A percentile compares a stretch with the other conserved stretches of the same genome.
Conservation (phyloP, 2,113 vertebrate species). For the Cygnus atratus region DNA sequence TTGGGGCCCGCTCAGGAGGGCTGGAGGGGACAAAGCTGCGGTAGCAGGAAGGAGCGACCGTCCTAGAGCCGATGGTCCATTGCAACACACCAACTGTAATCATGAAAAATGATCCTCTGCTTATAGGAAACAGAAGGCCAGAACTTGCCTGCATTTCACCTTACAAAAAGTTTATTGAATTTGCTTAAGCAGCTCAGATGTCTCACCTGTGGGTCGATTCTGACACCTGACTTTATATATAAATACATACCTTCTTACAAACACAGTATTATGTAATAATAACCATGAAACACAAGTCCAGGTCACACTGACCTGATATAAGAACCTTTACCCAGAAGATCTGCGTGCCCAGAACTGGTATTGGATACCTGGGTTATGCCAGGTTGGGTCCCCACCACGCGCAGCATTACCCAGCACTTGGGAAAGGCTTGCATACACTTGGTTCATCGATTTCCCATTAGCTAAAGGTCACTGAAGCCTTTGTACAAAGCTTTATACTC, state of each 20-base stretch:
- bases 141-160: background rate
- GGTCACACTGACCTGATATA: background rate
- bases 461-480: constrained; percentile 51
- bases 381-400: background rate
- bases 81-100: fast-evolving
- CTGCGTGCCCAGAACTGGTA: background rate
- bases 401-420: background rate
- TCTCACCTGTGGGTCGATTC: background rate
- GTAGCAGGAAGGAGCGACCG: background rate
- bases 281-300: background rate
- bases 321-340: background rate
- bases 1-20: fast-evolving
- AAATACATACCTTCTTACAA: background rate
- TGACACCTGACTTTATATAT: background rate
- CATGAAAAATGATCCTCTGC: background rate
- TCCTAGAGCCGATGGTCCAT: background rate
- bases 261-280: background rate
- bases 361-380: background rate
- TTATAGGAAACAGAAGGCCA: background rate
- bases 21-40: fast-evolving
- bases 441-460: constrained; percentile 38
- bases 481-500: constrained; percentile 35
- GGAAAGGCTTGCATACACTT: background rate
- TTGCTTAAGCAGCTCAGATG: background rate
- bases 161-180: background rate